phyloP scores from a whole-genome alignment of 2,113 vertebrate species.

The Cromileptes altivelis region DNA sequence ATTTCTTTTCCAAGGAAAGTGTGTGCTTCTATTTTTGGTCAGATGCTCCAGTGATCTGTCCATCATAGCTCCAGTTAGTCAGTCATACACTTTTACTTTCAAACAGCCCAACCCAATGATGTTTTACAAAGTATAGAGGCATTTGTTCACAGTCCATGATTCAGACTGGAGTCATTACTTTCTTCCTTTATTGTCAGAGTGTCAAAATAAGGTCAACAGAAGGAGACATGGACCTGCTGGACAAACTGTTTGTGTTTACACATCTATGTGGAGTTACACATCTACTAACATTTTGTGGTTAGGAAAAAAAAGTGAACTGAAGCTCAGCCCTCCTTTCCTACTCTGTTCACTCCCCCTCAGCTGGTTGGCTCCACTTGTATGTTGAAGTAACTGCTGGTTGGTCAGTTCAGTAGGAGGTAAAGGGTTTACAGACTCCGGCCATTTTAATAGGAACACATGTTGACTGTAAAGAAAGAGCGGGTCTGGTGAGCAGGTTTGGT shows the following conservation, averaged over 20 bases:
- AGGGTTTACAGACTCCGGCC: slow-evolving; percentile 15
- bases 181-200: neutral
- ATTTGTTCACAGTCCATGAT: neutral
- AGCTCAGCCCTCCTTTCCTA: neutral
- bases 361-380: slow-evolving; percentile 55
- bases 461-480: neutral
- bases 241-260: neutral
- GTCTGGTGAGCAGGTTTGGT: neutral
- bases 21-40: neutral
- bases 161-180: neutral
- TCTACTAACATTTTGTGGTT: neutral
- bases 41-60: neutral
- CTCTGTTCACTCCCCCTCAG: slow-evolving; percentile 58
- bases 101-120: neutral
- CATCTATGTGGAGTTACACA: too few species aligned
- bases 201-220: neutral
- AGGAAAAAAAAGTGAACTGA: neutral
- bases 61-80: neutral
- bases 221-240: slow-evolving; percentile 1
- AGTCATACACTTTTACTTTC: neutral
- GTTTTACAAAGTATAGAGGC: neutral
- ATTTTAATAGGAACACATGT: slow-evolving; percentile 2
- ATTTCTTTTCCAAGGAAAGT: neutral
- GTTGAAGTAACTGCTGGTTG: slow-evolving; percentile 56
- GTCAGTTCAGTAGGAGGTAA: slow-evolving; percentile 53